Percentiles rank a stretch among this genome's conserved stretches.
Conservation (phyloP, 2,888 invertebrate species). For the Urechis unicinctus region DNA sequence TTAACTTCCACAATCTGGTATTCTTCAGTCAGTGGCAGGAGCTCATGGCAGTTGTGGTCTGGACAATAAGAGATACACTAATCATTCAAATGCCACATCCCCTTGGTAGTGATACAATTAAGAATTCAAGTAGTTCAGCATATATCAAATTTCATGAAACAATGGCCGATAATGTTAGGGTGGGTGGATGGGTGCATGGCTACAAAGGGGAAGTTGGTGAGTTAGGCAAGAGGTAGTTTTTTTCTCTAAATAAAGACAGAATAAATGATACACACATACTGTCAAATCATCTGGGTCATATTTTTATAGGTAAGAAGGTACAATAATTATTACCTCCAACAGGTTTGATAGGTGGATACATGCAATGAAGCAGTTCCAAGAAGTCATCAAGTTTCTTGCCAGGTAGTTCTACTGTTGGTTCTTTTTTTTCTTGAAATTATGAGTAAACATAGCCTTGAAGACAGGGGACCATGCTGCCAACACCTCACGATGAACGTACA, state of each 20-base stretch:
- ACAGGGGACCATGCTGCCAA: conserved; percentile 41
- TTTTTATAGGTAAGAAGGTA: too few species aligned
- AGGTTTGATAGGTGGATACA: conserved; percentile 49
- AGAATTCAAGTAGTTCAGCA: too few species aligned
- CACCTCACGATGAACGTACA: conserved; percentile 37
- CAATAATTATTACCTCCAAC: conserved; percentile 41
- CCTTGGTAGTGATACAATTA: too few species aligned
- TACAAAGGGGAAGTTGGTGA: too few species aligned
- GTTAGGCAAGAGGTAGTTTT: too few species aligned
- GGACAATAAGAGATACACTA: conserved; percentile 2
- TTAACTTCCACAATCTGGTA: conserved; percentile 49
- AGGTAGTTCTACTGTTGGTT: conserved; percentile 29
- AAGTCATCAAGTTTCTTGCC: conserved; percentile 43
- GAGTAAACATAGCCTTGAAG: conserved; percentile 34
- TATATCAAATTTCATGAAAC: too few species aligned
- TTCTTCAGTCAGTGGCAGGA: conserved; percentile 49
- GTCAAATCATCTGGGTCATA: too few species aligned
- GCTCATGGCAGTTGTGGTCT: conserved; percentile 47
- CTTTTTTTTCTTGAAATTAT: conserved; percentile 24
- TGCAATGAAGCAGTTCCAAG: conserved; percentile 46
- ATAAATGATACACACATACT: too few species aligned
- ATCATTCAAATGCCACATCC: too few species aligned
- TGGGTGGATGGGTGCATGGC: too few species aligned
- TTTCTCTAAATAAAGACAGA: too few species aligned
- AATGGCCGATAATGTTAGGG: too few species aligned